Conservation (phyloP, 2,113 vertebrate species). For the Petrocephalus zakoni region DNA sequence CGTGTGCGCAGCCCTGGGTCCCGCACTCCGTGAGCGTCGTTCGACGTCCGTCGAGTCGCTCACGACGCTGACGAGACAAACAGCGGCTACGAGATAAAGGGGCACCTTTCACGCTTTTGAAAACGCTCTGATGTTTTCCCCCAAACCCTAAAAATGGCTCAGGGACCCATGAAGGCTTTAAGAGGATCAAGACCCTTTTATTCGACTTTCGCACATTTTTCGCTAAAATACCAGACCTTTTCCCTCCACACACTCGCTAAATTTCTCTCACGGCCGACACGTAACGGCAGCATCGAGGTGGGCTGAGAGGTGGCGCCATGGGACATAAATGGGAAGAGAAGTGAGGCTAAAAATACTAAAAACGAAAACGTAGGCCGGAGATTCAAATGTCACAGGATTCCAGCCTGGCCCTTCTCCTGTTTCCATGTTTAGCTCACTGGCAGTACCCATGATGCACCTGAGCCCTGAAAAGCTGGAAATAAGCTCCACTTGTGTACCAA, state of each 20-base stretch:
- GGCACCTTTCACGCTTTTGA: neutral
- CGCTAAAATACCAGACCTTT: neutral
- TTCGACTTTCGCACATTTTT: neutral
- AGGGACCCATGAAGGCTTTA: neutral
- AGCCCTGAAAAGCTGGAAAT: neutral
- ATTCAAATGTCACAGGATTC: neutral
- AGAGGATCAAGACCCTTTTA: neutral
- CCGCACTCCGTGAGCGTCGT: neutral
- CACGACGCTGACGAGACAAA: neutral
- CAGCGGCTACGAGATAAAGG: too few species aligned
- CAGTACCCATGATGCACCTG: slow-evolving; percentile 4
- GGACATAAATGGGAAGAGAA: neutral
- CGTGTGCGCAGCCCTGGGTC: neutral
- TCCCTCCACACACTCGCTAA: neutral
- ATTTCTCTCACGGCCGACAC: neutral
- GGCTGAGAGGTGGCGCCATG: neutral
- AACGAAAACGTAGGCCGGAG: neutral
- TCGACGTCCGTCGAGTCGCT: neutral
- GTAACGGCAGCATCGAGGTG: neutral
- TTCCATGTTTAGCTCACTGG: neutral
- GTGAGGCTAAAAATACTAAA: neutral
- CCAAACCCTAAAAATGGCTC: neutral
- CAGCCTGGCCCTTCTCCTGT: neutral
- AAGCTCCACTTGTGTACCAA: neutral
- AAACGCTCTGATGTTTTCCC: neutral